Conservation (phyloP, 2,113 vertebrate species). For the Coracopsis vasa region DNA sequence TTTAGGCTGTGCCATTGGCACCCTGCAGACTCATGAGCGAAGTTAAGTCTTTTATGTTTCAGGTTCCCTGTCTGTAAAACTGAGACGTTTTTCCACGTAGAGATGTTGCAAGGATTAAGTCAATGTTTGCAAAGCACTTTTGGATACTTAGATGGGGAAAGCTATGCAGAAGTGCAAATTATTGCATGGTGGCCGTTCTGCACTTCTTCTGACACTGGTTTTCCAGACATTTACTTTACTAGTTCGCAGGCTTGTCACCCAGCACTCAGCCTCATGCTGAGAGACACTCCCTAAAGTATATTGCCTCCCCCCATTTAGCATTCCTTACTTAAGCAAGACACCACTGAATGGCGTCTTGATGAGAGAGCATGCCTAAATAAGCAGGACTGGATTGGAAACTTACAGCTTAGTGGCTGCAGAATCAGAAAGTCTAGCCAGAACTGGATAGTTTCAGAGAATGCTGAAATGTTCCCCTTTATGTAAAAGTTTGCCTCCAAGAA, state of each 20-base stretch:
- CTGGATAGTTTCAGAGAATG: slow-evolving; percentile 34
- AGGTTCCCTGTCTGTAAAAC: neutral
- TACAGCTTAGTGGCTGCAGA: slow-evolving; percentile 51
- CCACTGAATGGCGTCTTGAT: slow-evolving; percentile 16
- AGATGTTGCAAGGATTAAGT: slow-evolving; percentile 25
- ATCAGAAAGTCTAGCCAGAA: slow-evolving; percentile 58
- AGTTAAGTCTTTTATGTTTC: neutral
- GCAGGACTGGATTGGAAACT: slow-evolving; percentile 55
- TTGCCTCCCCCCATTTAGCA: slow-evolving; percentile 42
- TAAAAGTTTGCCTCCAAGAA: slow-evolving; percentile 45
- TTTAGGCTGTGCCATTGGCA: slow-evolving; percentile 9
- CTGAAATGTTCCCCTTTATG: slow-evolving; percentile 44
- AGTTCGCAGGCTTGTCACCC: slow-evolving; percentile 17
- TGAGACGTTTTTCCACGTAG: neutral
- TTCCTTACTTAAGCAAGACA: slow-evolving; percentile 55
- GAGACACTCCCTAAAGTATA: slow-evolving; percentile 56
- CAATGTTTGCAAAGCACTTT: slow-evolving; percentile 52
- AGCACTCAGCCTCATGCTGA: slow-evolving; percentile 9
- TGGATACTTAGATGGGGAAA: neutral
- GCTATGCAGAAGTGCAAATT: slow-evolving; percentile 9
- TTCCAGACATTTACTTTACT: slow-evolving; percentile 35
- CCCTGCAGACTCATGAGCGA: neutral
- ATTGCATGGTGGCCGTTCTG: neutral
- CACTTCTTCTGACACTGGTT: slow-evolving; percentile 19
- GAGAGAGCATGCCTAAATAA: slow-evolving; percentile 59